Evolutionary conservation across 2,113 vertebrate genomes (phyloP), one percentile per base, ranked within the genome.

Genomic region (Catharus fuscescens): DNA sequence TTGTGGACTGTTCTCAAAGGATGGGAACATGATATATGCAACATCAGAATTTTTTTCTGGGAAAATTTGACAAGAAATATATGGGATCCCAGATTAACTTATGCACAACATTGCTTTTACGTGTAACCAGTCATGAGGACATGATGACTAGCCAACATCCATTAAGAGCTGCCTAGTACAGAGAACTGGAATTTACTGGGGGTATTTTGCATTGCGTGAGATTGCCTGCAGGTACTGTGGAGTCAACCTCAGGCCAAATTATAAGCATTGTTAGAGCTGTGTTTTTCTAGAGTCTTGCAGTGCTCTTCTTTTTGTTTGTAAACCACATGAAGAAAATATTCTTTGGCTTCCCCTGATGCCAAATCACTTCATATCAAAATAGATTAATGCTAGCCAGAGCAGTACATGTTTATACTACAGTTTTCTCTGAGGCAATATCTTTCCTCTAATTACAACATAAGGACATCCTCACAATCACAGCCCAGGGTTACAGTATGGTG

Each of bases 351-450:
- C 86, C 69, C 40, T 74, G 60, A 89, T 76, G 60, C 28, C 61
- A 84, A 60, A 72, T 64, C 66, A 66, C 57, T 96, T 96, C 38
- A 56, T 52, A 92, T 95, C 91, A 92, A 93, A 95, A 94, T 38
- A 86, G 45, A 96, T 97, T 91, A 92, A 88, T 57, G 76, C 24
- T 80, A 86, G 45, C 45, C 88, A 65, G 56, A 86, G 47, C 25
- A 94, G n/a, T 69, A 90, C 54, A 29, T 96, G 90, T 92, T 97
- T 96, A 96, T 93, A 84, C 84, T 54, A 79, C 66, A 21, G 19
- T 95, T 96, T 98, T 91, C 96, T 97, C 96, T 76, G 76, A 80
- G 92, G 96, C 91, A 85, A 24, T 88, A 66, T 91, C 73, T 97
- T 93, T 91, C 90, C 80, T 94, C 83, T 96, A 93, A 97, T 80